Percentiles rank a stretch among this genome's conserved stretches.
These are phyloP conservation scores for Lepus townsendii DNA, from an alignment of 2,797 vertebrate genomes.

Conservation along the genomic window DNA sequence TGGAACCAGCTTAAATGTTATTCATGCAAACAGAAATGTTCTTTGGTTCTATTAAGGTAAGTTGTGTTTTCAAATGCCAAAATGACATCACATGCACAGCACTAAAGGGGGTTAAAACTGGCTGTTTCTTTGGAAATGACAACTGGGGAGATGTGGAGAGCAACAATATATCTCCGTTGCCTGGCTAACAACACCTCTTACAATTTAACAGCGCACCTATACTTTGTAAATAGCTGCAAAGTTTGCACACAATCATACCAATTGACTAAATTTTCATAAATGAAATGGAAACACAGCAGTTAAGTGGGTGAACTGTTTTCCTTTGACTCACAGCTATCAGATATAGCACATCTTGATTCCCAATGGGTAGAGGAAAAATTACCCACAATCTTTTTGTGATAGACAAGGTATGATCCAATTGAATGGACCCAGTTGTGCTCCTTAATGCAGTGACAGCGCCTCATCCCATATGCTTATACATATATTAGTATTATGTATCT, in stretches of 20 bases:
- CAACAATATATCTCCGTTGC: slow-evolving; percentile 61
- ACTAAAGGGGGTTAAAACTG: slow-evolving; percentile 91
- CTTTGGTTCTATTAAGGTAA: slow-evolving; percentile 87
- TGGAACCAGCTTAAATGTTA: slow-evolving; percentile 96
- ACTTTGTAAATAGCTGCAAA: slow-evolving; percentile 77
- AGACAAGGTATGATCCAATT: slow-evolving; percentile 21
- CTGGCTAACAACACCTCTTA: slow-evolving; percentile 68
- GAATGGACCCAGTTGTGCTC: slow-evolving; percentile 38
- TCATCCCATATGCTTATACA: background rate
- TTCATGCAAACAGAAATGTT: slow-evolving; percentile 96
- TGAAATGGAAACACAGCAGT: slow-evolving; percentile 10
- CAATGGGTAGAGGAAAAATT: slow-evolving; percentile 11
- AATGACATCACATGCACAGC: slow-evolving; percentile 93
- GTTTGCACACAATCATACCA: slow-evolving; percentile 63
- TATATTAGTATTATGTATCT: background rate
- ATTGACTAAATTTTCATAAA: slow-evolving; percentile 70
- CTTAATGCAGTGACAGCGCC: background rate
- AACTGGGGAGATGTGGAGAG: slow-evolving; percentile 70
- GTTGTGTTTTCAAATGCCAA: slow-evolving; percentile 90
- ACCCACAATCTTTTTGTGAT: slow-evolving; percentile 15
- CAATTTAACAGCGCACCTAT: slow-evolving; percentile 76
- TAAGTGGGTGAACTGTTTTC: slow-evolving; percentile 35
- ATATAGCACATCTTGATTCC: slow-evolving; percentile 44
- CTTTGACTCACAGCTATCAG: slow-evolving; percentile 60
- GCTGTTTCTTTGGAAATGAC: slow-evolving; percentile 90